Conservation (phyloP, 2,113 vertebrate species). For the Sinocyclocheilus rhinocerous region DNA sequence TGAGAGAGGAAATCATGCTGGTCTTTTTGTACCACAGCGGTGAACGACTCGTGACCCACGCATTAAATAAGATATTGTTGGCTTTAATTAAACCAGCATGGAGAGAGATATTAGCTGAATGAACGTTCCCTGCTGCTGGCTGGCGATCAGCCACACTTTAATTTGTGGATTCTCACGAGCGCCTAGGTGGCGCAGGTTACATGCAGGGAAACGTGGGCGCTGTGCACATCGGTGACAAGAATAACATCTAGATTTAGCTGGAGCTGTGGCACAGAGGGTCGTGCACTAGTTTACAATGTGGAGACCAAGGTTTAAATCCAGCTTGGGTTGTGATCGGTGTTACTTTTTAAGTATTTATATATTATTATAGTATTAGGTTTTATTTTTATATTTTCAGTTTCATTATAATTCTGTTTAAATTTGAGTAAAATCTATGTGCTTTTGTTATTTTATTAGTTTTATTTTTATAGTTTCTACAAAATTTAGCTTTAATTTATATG, state of each 20-base stretch:
- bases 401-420: not conserved
- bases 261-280: not conserved
- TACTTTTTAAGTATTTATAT: not conserved
- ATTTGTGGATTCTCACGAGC: not conserved
- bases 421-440: no score
- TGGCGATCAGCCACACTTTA: constrained; percentile 11
- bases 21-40: constrained; percentile 14
- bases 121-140: not conserved
- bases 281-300: not conserved
- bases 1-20: no score
- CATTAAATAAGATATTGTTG: constrained; percentile 34
- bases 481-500: not conserved
- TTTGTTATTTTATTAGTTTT: not conserved
- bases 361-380: not conserved
- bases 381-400: not conserved
- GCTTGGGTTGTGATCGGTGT: not conserved
- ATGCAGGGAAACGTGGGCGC: constrained; percentile 1
- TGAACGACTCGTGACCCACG: constrained; percentile 1
- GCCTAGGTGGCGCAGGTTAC: not conserved
- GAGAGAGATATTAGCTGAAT: constrained; percentile 25
- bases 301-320: not conserved
- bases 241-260: constrained; percentile 16
- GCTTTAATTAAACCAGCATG: constrained; percentile 43
- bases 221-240: constrained; percentile 22
- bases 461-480: not conserved